Evolutionary conservation across 1,140 invertebrate species (phyloP).

Genomic region (Hypsibius dujardini): DNA sequence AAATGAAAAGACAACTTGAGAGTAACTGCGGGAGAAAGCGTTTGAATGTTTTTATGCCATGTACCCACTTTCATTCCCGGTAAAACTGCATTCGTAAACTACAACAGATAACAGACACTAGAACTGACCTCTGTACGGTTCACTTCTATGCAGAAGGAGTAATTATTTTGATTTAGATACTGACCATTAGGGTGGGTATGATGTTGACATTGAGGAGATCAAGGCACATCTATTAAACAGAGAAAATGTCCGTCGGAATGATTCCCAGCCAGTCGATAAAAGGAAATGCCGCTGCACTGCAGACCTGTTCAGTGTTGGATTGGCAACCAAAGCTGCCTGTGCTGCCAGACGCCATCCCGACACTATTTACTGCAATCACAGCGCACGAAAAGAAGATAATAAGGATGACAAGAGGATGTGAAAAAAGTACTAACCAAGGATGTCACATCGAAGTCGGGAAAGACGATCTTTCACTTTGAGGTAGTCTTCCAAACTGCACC

Average conservation of each 20-base stretch:
- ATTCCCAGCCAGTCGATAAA: too few relatives aligned
- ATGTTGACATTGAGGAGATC: not conserved
- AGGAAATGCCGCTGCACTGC: not conserved
- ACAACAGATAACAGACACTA: too few relatives aligned
- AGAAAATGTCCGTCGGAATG: too few relatives aligned
- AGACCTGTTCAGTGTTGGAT: conserved; percentile 3
- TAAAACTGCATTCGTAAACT: conserved; percentile 63
- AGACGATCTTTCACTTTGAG: not conserved
- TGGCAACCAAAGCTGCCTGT: not conserved
- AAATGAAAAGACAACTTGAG: too few relatives aligned
- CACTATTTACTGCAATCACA: conserved; percentile 20
- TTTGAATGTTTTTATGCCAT: too few relatives aligned
- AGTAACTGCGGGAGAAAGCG: too few relatives aligned
- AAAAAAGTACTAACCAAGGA: not conserved
- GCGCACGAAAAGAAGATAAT: conserved; percentile 12
- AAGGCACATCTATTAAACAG: not conserved
- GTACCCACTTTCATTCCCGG: too few relatives aligned
- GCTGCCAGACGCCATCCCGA: not conserved
- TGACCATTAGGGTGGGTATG: not conserved
- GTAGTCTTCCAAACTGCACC: not conserved
- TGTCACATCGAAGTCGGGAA: not conserved
- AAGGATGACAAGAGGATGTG: not conserved
- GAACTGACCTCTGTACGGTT: too few relatives aligned
- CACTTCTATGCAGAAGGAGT: too few relatives aligned
- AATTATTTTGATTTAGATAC: too few relatives aligned